Evolutionary conservation across 2,888 invertebrate species (phyloP).

Genomic region (Lepidochrysops patricia): DNA sequence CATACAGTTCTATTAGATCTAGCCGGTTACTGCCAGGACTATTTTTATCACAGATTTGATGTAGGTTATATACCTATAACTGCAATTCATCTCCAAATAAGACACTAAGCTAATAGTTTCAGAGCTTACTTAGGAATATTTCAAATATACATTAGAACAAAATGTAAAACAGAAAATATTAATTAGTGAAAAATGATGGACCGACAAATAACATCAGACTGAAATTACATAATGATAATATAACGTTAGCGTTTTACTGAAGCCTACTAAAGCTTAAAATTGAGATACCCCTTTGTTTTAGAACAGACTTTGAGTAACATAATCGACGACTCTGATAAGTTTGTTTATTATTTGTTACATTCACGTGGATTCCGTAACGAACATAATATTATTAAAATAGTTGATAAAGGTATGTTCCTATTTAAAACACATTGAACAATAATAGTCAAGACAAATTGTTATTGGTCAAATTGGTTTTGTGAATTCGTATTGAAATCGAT

Average conservation of each 20-base stretch:
- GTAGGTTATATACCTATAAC: not conserved
- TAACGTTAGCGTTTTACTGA: not conserved
- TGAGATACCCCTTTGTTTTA: not conserved
- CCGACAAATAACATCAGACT: no score
- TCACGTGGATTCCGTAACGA: not conserved
- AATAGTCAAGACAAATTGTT: slow-evolving; percentile 10
- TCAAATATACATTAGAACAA: no score
- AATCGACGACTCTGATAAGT: not conserved
- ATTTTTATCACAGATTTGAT: not conserved
- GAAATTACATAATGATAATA: not conserved
- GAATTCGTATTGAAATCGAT: slow-evolving; percentile 9
- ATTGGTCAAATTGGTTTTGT: slow-evolving; percentile 10
- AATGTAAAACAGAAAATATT: no score
- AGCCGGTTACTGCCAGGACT: slow-evolving; percentile 3
- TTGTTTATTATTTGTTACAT: not conserved
- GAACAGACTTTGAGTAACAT: not conserved
- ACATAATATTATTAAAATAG: not conserved
- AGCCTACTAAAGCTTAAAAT: not conserved
- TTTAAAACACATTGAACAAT: not conserved
- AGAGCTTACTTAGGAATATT: no score
- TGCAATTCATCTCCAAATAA: no score
- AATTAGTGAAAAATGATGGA: no score
- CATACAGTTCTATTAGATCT: slow-evolving; percentile 26
- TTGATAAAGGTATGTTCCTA: not conserved
- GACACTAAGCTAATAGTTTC: no score